Percentiles rank a stretch among this genome's conserved stretches.
Evolutionary conservation across 2,888 invertebrate species (phyloP).

Genomic region (Acheta domesticus): DNA sequence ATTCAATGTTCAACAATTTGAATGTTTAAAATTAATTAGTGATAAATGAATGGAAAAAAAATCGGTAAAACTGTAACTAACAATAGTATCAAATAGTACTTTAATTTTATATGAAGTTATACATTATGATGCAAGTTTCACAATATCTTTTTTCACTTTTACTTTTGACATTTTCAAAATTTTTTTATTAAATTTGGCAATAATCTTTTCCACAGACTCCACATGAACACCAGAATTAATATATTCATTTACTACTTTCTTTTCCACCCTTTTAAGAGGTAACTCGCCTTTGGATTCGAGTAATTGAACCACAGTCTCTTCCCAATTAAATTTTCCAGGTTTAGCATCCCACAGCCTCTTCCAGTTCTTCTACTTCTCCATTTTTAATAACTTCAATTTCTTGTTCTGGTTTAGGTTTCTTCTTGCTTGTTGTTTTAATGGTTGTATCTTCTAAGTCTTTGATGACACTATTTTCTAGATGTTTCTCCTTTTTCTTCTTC

Average conservation of each 20-base stretch:
- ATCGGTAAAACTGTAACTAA: no score
- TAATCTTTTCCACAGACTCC: neutral
- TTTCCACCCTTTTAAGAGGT: neutral
- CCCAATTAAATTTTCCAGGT: neutral
- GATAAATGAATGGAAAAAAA: no score
- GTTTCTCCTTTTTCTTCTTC: slow-evolving; percentile 26
- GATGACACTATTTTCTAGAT: neutral
- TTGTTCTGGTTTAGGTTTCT: neutral
- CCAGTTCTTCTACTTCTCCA: neutral
- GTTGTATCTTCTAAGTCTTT: no score
- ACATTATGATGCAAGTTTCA: neutral
- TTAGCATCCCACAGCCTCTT: neutral
- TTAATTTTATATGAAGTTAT: no score
- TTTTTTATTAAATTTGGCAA: neutral
- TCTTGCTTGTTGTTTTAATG: no score
- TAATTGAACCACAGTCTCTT: neutral
- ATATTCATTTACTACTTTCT: neutral
- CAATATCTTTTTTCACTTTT: neutral
- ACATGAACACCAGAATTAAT: neutral
- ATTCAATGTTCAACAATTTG: no score
- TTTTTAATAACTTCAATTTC: neutral
- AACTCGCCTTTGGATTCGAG: neutral
- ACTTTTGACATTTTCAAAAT: neutral
- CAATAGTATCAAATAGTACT: no score
- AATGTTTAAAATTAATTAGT: no score